Base-by-base conservation (phyloP, 2,888 invertebrate species). In the Mantis religiosa region DNA sequence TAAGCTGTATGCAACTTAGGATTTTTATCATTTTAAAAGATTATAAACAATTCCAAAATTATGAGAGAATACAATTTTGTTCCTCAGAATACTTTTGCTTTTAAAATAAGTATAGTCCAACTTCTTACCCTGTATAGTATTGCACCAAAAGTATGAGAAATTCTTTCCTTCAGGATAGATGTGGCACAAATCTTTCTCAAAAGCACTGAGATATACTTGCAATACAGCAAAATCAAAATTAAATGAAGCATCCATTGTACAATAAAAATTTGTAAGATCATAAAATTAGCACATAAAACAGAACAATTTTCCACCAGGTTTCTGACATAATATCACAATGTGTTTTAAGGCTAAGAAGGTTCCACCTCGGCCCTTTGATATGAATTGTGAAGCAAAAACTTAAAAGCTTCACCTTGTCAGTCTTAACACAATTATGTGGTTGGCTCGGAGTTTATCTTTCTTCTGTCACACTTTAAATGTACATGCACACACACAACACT, bases 401-500 rank as follows among this genome's bases (percentile, higher is more conserved):
- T 71, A 71, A 71, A 20, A 25, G 25, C 54, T 71, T 71, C 54
- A 71, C 54, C 20, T 20, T 71, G 54, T 87, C 87, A 87, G 87
- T 87, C 87, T 87, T 87, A 71, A 87, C 41, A 34, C 34, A 87
- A 71, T 34, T 34, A 41, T 82, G 87, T 87, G 34, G 34, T 87
- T 87, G 87, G 87, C 87, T 87, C 87, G 87, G 87, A 87, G 82
- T 87, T 28, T 12, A 9, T 54, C 27, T 82, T 34, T 82, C 71
- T 82, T 82, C 34, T 81, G 25, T 82, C n/a, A 87, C 34, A 87
- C 41, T 7, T 82, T 8, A 34, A n/a, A 14, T 28, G 27, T 41
- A 34, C 81, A 30, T 83, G 25, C 25, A 82, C 28, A 82, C 28
- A 87, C 82, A 87, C 82, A 82, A 34, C n/a, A 82, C 27, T 82